A percentile compares a stretch with the other conserved stretches of the same genome.
phyloP scores from a whole-genome alignment of 2,113 vertebrate genomes.

The Lagopus muta region DNA sequence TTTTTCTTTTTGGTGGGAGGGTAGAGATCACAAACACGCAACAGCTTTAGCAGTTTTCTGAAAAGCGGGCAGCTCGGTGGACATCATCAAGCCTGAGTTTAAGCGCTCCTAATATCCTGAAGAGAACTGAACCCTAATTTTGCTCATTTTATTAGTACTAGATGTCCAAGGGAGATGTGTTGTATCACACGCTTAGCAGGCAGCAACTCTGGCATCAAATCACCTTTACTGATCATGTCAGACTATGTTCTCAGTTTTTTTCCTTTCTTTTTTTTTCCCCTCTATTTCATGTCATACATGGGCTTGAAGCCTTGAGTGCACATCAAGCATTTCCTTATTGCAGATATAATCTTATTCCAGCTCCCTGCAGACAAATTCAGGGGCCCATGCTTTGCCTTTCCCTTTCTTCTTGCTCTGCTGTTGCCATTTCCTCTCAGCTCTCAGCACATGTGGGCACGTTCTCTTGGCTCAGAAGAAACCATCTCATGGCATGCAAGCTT shows the following conservation, averaged over 20 bases:
- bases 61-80: neutral
- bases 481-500: neutral
- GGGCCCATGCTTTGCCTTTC: neutral
- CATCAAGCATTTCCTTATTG: neutral
- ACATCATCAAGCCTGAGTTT: neutral
- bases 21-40: neutral
- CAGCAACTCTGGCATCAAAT: neutral
- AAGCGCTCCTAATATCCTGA: neutral
- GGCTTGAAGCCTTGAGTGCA: neutral
- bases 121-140: neutral
- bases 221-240: neutral
- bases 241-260: neutral
- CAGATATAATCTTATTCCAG: neutral
- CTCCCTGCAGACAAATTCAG: neutral
- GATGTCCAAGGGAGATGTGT: neutral
- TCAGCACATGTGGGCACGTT: rapidly evolving
- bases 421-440: neutral
- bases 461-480: neutral
- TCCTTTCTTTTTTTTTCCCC: neutral
- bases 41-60: neutral
- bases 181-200: neutral
- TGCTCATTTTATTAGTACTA: neutral
- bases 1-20: neutral
- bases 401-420: neutral
- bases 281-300: neutral